phyloP scores from a whole-genome alignment of 2,113 vertebrate species.

The Xyrauchen texanus region DNA sequence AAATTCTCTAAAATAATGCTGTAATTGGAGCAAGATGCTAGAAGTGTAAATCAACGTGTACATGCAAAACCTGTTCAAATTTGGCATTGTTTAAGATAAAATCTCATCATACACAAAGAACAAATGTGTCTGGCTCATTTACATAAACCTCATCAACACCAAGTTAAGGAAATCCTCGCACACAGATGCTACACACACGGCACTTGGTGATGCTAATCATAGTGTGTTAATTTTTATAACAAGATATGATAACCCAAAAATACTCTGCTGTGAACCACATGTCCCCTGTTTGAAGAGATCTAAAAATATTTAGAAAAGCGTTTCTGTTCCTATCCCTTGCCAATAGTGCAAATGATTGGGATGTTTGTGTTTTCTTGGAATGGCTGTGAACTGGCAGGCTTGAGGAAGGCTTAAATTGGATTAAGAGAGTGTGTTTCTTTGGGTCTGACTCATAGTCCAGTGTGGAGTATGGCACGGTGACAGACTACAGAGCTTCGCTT shows the following conservation, averaged over 20 bases:
- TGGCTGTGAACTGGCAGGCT: conserved; percentile 15
- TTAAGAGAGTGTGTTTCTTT: background rate
- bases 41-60: too few species aligned
- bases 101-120: background rate
- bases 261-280: conserved; percentile 31
- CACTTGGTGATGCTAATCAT: conserved; percentile 18
- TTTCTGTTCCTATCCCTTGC: conserved; percentile 5
- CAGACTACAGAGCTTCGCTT: conserved; percentile 21
- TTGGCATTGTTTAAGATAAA: background rate
- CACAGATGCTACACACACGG: background rate
- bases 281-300: conserved; percentile 25
- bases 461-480: conserved; percentile 24
- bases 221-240: conserved; percentile 31
- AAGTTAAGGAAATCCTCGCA: conserved; percentile 14
- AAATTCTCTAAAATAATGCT: too few species aligned
- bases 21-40: too few species aligned
- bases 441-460: conserved; percentile 20
- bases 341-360: conserved; percentile 26
- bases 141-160: conserved; percentile 30
- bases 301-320: conserved; percentile 41
- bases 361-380: conserved; percentile 35
- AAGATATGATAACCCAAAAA: conserved; percentile 35
- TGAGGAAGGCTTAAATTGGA: conserved; percentile 35
- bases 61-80: too few species aligned
- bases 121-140: background rate